These are phyloP conservation scores for Pteropus rufus DNA, from an alignment of 2,797 vertebrate species.

Conservation along the genomic window DNA sequence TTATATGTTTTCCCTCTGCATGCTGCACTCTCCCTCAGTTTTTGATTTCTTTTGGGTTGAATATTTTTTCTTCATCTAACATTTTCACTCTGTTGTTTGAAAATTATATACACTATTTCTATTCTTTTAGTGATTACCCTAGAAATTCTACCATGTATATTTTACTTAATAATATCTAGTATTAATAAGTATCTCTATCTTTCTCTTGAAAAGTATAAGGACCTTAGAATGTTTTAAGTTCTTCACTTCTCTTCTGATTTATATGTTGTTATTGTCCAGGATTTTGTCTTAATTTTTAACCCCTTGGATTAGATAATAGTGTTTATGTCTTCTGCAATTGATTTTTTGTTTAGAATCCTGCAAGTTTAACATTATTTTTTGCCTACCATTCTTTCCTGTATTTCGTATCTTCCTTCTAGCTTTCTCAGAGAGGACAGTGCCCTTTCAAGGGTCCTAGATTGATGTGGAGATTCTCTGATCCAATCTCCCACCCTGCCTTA, in stretches of 20 bases:
- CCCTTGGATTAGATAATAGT: neutral
- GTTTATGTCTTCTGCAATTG: neutral
- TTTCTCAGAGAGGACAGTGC: neutral
- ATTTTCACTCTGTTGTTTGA: neutral
- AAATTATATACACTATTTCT: neutral
- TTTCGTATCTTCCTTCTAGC: neutral
- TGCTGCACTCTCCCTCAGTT: neutral
- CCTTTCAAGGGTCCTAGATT: neutral
- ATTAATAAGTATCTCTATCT: neutral
- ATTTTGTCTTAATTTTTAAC: constrained; percentile 7
- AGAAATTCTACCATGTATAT: neutral
- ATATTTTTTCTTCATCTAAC: neutral
- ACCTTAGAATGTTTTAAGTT: neutral
- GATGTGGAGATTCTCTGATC: neutral
- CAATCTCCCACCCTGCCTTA: neutral
- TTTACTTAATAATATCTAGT: constrained; percentile 18
- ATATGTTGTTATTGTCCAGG: neutral
- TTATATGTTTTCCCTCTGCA: neutral
- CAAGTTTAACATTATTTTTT: neutral
- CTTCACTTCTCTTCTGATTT: neutral
- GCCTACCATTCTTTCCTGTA: neutral
- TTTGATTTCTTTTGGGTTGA: neutral
- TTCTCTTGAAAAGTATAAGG: neutral
- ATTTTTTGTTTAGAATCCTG: neutral
- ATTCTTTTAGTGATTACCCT: neutral